Conservation (phyloP, 2,888 invertebrate genomes). For the Sphaerophoria rueppellii region DNA sequence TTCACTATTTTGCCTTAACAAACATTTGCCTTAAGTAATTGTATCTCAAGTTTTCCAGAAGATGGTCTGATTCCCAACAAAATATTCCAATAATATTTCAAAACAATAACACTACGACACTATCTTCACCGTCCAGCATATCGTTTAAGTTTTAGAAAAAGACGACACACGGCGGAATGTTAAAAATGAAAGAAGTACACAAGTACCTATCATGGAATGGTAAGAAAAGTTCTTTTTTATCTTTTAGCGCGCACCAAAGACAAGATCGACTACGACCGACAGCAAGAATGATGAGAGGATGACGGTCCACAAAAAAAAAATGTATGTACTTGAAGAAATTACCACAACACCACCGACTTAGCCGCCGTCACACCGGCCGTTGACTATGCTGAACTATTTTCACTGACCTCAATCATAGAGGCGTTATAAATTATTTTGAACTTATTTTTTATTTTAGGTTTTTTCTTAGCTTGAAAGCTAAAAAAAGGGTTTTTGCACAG, state of each 20-base stretch:
- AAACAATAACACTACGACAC: slow-evolving; percentile 29
- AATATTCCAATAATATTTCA: slow-evolving; percentile 23
- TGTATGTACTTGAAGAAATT: slow-evolving; percentile 13
- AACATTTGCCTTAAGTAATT: background rate
- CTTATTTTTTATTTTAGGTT: slow-evolving; percentile 16
- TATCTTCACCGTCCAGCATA: background rate
- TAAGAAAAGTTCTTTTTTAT: slow-evolving; percentile 32
- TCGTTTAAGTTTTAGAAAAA: background rate
- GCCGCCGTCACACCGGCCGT: background rate
- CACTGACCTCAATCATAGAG: slow-evolving; percentile 80
- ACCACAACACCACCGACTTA: background rate
- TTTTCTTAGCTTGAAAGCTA: background rate
- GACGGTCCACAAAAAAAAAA: slow-evolving; percentile 12
- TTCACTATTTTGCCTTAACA: background rate
- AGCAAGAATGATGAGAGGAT: no score
- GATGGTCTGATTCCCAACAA: background rate
- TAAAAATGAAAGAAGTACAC: slow-evolving; percentile 11
- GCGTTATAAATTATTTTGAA: slow-evolving; percentile 68
- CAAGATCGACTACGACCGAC: slow-evolving; percentile 14
- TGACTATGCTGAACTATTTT: slow-evolving; percentile 77
- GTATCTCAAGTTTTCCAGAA: slow-evolving; percentile 13
- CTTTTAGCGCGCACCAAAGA: slow-evolving; percentile 19
- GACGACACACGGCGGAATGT: background rate
- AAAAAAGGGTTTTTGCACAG: background rate
- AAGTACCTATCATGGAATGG: slow-evolving; percentile 19